phyloP scores from a whole-genome alignment of 2,113 vertebrate species.

The Chlorodrepanis virens region DNA sequence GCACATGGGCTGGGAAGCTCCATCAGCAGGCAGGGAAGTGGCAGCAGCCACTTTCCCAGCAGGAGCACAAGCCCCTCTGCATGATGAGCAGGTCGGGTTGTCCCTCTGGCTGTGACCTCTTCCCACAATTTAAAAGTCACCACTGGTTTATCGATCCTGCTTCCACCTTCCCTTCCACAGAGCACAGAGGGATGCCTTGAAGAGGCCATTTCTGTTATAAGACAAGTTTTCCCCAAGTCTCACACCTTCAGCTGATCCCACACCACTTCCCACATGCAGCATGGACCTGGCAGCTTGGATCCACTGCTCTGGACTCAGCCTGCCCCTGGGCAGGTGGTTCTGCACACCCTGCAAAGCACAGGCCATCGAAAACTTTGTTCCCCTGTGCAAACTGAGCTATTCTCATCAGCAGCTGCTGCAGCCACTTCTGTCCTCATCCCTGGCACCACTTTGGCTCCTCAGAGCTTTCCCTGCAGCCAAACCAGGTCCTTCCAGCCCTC shows the following conservation, averaged over 20 bases:
- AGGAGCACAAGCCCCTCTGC: neutral
- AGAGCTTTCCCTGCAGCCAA: neutral
- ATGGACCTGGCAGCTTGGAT: accelerated
- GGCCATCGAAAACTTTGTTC: neutral
- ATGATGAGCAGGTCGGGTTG: accelerated
- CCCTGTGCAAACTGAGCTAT: neutral
- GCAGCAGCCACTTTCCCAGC: neutral
- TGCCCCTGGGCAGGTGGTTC: neutral
- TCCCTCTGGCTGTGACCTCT: neutral
- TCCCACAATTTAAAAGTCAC: neutral
- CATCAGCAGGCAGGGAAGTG: neutral
- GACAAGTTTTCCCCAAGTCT: neutral
- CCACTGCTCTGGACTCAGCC: accelerated
- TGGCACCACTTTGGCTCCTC: accelerated
- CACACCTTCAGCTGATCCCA: neutral
- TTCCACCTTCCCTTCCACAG: neutral
- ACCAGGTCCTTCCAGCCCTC: no score
- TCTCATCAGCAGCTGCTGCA: neutral
- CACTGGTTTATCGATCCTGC: neutral
- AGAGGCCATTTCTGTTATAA: neutral
- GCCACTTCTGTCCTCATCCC: accelerated
- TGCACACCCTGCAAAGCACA: neutral
- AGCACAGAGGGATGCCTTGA: neutral
- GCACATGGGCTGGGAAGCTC: neutral
- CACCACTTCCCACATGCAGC: accelerated